Percentiles rank a stretch among this genome's conserved stretches.
Evolutionary conservation across 2,113 vertebrate genomes (phyloP).

Genomic region (Helogale parvula): DNA sequence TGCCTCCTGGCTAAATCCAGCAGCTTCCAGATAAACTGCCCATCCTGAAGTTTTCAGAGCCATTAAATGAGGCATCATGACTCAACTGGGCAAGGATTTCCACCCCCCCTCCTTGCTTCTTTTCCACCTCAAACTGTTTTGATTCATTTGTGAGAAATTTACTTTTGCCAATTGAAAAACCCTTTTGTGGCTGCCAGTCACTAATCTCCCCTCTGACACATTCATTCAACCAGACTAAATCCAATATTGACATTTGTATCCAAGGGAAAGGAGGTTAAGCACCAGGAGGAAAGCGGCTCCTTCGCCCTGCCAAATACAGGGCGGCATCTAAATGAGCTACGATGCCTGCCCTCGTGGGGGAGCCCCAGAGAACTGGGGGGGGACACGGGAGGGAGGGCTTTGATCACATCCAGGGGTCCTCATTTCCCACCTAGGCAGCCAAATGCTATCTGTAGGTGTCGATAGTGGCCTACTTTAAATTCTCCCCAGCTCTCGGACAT

Average conservation of each 20-base stretch:
- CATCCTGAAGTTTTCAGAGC: slow-evolving; percentile 52
- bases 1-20: slow-evolving; percentile 33
- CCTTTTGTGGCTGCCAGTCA: slow-evolving; percentile 83
- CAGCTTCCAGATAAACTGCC: slow-evolving; percentile 51
- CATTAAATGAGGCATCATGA: slow-evolving; percentile 79
- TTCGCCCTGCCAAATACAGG: slow-evolving; percentile 49
- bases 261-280: slow-evolving; percentile 82
- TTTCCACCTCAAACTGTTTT: slow-evolving; percentile 80
- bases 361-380: slow-evolving; percentile 37
- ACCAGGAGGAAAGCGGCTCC: slow-evolving; percentile 74
- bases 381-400: neutral
- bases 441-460: slow-evolving; percentile 65
- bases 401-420: slow-evolving; percentile 50
- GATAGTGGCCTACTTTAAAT: slow-evolving; percentile 52
- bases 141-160: slow-evolving; percentile 85
- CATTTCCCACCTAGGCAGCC: slow-evolving; percentile 9
- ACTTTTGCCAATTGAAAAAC: slow-evolving; percentile 84
- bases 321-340: slow-evolving; percentile 61
- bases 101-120: slow-evolving; percentile 46
- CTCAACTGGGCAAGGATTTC: slow-evolving; percentile 78
- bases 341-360: neutral
- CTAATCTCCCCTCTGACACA: slow-evolving; percentile 85
- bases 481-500: slow-evolving; percentile 11
- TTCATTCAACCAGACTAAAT: slow-evolving; percentile 86
- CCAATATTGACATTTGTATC: slow-evolving; percentile 86